Evolutionary conservation across 1,140 invertebrate species (phyloP).

Genomic region (Dinoponera quadriceps): DNA sequence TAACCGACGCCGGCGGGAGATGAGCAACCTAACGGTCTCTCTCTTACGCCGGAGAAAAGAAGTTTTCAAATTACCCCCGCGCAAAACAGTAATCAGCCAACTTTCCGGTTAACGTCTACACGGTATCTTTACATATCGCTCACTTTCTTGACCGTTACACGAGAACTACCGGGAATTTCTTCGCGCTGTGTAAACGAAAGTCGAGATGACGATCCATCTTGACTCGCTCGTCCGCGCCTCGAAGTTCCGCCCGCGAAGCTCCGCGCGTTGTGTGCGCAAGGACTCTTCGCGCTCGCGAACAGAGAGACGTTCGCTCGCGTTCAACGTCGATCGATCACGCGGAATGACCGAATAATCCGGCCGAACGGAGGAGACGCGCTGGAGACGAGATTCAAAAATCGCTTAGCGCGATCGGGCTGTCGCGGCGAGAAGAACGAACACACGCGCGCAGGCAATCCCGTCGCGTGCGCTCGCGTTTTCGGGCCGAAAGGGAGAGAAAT

Average conservation of each 20-base stretch:
- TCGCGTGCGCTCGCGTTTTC: constrained; percentile 61
- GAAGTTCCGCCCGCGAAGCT: background rate
- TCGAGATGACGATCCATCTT: background rate
- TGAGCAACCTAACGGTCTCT: background rate
- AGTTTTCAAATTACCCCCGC: background rate
- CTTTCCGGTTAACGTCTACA: background rate
- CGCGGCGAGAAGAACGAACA: background rate
- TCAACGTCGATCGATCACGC: constrained; percentile 8
- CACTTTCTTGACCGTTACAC: constrained; percentile 6
- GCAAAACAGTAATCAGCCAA: background rate
- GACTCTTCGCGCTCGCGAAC: background rate
- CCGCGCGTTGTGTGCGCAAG: background rate
- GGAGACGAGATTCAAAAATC: constrained; percentile 45
- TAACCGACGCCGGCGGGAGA: background rate
- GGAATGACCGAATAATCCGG: background rate
- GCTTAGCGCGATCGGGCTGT: background rate
- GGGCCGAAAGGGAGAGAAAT: constrained; percentile 63
- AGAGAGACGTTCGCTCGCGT: background rate
- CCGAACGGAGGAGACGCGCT: background rate
- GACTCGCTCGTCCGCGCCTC: background rate
- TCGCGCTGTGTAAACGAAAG: background rate
- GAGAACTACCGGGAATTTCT: background rate
- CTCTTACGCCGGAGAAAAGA: background rate
- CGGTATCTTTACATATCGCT: background rate
- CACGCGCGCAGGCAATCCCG: constrained; percentile 1